Base-by-base conservation (phyloP, 2,113 vertebrate species). In the Symphodus melops region DNA sequence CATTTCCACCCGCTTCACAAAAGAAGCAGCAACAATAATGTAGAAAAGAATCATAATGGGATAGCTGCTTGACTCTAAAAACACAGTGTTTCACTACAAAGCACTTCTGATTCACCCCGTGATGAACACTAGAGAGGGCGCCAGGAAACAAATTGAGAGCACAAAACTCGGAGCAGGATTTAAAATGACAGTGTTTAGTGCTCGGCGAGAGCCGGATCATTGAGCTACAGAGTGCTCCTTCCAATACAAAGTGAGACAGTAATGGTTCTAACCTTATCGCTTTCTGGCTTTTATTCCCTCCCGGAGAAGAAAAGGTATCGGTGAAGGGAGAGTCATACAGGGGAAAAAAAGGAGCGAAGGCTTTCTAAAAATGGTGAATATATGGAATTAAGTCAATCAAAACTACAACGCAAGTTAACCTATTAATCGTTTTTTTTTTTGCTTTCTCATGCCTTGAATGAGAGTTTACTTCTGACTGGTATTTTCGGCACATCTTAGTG, bases 151-250 rank as follows among this genome's bases (percentile, higher is more conserved):
- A 28, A 41, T 2, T 1, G 20, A 54, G 39, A 48, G 57, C 57
- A 83, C 37, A 42, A 69, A 73, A 9, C 37, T 67, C 48, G 20
- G 42, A 56, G 44, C 20, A 49, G 20, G 39, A 71, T 42, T 42
- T 67, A 8, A 75, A 58, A 82, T 77, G 1, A 68, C 25, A 74
- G 51, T 74, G 67, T 73, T 80, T 54, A 63, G 60, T n/a, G 33
- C 23, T 54, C 20, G 39, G 55, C 2, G 46, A 71, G 58, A 25
- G 59, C 28, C 5, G n/a, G 39, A 51, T 48, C 61, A 4, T 23
- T 64, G 36, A 51, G 49, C 61, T 72, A 1, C 39, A 17, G 44
- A 79, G 68, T 51, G 3, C 4, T n/a, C 20, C 28, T 51, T 66
- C 59, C 20, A 65, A 21, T 58, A 62, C 57, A 54, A 39, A 33